phyloP scores from a whole-genome alignment of 2,113 vertebrate genomes.

The Machaerirhynchus nigripectus region DNA sequence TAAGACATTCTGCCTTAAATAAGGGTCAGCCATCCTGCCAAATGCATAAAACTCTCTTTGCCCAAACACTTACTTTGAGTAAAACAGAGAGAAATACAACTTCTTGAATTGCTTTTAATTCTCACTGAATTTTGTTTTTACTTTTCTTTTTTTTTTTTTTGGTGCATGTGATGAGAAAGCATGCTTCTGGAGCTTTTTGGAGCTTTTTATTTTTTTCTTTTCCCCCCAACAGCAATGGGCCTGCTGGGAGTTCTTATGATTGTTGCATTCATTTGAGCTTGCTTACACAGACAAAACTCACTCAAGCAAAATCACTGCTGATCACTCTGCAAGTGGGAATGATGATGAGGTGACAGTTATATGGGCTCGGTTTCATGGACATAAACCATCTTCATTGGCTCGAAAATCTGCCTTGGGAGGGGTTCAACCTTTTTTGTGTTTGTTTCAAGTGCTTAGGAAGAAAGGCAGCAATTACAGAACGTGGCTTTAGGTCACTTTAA shows the following conservation, averaged over 20 bases:
- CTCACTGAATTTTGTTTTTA: not conserved
- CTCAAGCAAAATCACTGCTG: constrained; percentile 23
- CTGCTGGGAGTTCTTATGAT: constrained; percentile 24
- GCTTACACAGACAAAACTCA: constrained; percentile 54
- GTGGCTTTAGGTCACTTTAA: constrained; percentile 37
- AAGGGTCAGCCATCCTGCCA: constrained; percentile 44
- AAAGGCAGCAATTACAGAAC: constrained; percentile 44
- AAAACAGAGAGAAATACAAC: not conserved
- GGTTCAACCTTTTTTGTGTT: not conserved
- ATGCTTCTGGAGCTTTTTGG: not conserved
- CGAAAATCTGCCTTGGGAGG: not conserved
- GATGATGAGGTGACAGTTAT: not conserved
- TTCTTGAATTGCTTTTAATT: not conserved
- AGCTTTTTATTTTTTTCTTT: not conserved
- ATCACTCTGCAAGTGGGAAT: constrained; percentile 5
- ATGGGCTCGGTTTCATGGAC: not conserved
- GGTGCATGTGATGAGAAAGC: not conserved
- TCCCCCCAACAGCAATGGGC: not conserved
- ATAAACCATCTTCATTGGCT: not conserved
- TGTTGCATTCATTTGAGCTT: constrained; percentile 27
- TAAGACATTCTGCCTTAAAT: constrained; percentile 57
- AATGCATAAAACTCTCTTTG: constrained; percentile 3
- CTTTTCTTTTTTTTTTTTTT: not conserved
- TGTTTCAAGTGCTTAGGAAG: not conserved
- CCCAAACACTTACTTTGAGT: not conserved